These are phyloP conservation scores for Archilochus colubris DNA, from an alignment of 2,113 vertebrate species.

Conservation along the genomic window DNA sequence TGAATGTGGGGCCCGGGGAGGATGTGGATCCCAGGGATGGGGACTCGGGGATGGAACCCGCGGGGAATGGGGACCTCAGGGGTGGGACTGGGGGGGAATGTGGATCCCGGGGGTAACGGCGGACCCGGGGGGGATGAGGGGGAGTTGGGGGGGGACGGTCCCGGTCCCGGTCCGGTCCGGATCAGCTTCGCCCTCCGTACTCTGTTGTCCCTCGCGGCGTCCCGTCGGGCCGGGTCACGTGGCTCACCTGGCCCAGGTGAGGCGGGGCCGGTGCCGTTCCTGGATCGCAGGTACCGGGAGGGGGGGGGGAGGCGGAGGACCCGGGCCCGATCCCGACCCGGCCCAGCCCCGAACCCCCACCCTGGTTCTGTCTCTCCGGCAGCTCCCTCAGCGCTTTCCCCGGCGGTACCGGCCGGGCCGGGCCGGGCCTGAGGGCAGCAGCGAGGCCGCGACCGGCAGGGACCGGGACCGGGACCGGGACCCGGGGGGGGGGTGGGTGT, in stretches of 20 bases:
- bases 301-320: neutral
- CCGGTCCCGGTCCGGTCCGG: neutral
- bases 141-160: too few relatives aligned
- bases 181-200: slow-evolving; percentile 26
- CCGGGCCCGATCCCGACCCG: neutral
- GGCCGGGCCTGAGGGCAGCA: slow-evolving; percentile 4
- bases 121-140: too few relatives aligned
- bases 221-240: slow-evolving; percentile 73
- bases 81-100: too few relatives aligned
- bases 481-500: neutral
- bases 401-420: neutral
- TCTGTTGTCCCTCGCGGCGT: slow-evolving; percentile 68
- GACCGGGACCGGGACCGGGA: neutral
- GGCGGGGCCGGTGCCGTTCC: slow-evolving; percentile 63
- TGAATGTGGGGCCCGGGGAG: too few relatives aligned
- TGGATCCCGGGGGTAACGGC: too few relatives aligned
- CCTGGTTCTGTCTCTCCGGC: too few relatives aligned
- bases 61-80: too few relatives aligned
- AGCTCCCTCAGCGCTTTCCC: neutral
- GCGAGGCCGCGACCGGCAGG: slow-evolving; percentile 30
- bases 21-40: too few relatives aligned
- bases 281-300: slow-evolving; percentile 74
- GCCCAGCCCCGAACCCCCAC: neutral
- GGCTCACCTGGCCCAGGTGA: slow-evolving; percentile 77
- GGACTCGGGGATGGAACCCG: too few relatives aligned